Evolutionary conservation across 2,888 invertebrate species (phyloP), one percentile per base, ranked within the genome.

Genomic region (Dione vanillae): DNA sequence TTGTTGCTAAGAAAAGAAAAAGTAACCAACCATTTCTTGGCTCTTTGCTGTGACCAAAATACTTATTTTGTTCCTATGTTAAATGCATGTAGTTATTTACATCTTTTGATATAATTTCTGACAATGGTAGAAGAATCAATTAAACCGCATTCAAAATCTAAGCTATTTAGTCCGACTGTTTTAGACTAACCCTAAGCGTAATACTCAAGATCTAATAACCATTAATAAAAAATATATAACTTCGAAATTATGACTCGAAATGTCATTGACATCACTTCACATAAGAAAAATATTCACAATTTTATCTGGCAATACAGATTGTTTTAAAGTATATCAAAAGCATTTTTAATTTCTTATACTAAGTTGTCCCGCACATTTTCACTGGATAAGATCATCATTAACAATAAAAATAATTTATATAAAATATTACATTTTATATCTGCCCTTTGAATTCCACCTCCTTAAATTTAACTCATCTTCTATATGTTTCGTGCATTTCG

Each of bases 401-500:
- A 88, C 86, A 86, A 88, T 91, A 89, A 92, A 86, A 90, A 87
- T 86, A 87, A 91, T 89, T 88, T 90, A 85, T 90, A 91, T 87
- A 90, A 89, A 91, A 89, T 88, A 91, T 85, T 84, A 85, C 86
- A 86, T 84, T 86, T 84, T 83, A 83, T 85, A 80, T 87, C 83
- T 85, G 85, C 82, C 72, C 80, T 83, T 84, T 86, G 78, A 82
- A 85, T 83, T 77, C 76, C 83, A 84, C 86, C 81, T 81, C 81
- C 82, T 85, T 85, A 85, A 87, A 85, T 78, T 90, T 87, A 85
- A 89, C 83, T 87, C 95, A 96, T 96, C 96, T 96, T 96, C 96
- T 96, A 96, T 95, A 96, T 95, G 96, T 96, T 96, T 96, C 96
- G 96, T 96, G 96, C 96, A 96, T 96, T 96, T 96, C 96, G 94